Conservation (phyloP, 2,888 invertebrate species). For the Trichogramma dendrolimi region DNA sequence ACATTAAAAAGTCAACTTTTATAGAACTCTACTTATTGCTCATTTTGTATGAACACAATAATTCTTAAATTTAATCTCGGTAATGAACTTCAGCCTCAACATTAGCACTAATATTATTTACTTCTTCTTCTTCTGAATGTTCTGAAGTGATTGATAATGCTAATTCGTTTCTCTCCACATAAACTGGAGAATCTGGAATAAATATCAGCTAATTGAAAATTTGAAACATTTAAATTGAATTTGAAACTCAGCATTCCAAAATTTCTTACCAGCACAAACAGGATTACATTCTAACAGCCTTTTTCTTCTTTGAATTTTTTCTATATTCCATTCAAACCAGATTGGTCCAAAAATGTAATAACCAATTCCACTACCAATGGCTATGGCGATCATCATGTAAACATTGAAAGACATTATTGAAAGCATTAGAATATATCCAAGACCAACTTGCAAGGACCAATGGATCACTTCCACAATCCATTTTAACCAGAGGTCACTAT, state of each 20-base stretch:
- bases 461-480: constrained; percentile 53
- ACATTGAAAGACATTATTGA: constrained; percentile 72
- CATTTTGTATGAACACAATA: no score
- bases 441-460: constrained; percentile 57
- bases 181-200: constrained; percentile 36
- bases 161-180: constrained; percentile 37
- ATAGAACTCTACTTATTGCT: no score
- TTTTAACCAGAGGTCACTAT: constrained; percentile 45
- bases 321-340: constrained; percentile 55
- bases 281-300: constrained; percentile 38
- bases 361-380: constrained; percentile 62
- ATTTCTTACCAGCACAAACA: constrained; percentile 42
- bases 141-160: constrained; percentile 39
- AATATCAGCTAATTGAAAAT: neutral
- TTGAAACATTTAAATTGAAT: neutral
- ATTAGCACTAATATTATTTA: constrained; percentile 33
- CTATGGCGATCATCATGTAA: constrained; percentile 63
- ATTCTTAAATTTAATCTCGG: neutral
- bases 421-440: constrained; percentile 70
- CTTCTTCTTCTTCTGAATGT: constrained; percentile 38
- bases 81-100: constrained; percentile 32
- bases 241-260: neutral
- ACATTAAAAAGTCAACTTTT: neutral
- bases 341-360: constrained; percentile 58
- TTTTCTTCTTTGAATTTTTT: constrained; percentile 48